Percentiles rank a stretch among this genome's conserved stretches.
phyloP scores from a whole-genome alignment of 2,888 invertebrate species.

The Cerceris rybyensis region DNA sequence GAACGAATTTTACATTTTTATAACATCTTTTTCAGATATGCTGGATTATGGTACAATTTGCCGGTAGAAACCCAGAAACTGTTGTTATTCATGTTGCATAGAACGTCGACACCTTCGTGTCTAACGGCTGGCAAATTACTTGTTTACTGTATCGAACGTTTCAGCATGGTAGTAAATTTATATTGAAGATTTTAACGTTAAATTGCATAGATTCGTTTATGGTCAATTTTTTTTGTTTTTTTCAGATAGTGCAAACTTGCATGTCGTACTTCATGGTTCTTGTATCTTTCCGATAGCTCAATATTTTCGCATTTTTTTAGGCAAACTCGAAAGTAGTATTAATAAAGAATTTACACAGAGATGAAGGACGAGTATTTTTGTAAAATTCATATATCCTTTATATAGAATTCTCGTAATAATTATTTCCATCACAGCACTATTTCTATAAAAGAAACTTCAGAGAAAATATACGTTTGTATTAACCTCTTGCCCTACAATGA shows the following conservation, averaged over 20 bases:
- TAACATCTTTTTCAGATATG: slow-evolving; percentile 25
- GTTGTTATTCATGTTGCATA: slow-evolving; percentile 23
- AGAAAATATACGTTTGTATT: no score
- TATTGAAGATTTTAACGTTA: background rate
- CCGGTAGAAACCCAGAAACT: slow-evolving; percentile 31
- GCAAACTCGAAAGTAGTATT: no score
- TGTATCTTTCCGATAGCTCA: slow-evolving; percentile 18
- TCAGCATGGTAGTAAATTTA: slow-evolving; percentile 20
- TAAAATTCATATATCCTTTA: no score
- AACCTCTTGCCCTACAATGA: no score
- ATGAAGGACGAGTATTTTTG: no score
- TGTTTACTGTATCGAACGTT: slow-evolving; percentile 28
- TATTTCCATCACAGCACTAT: no score
- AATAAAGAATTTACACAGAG: no score
- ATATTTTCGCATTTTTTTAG: no score
- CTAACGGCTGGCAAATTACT: slow-evolving; percentile 35
- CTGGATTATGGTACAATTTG: slow-evolving; percentile 35
- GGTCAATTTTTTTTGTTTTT: background rate
- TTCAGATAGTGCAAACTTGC: slow-evolving; percentile 33
- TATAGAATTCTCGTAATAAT: no score
- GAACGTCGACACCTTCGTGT: background rate
- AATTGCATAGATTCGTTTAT: no score
- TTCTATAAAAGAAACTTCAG: no score
- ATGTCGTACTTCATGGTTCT: slow-evolving; percentile 43
- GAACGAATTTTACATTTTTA: background rate